Conservation (phyloP, 92 coral and sea anemone genomes). For the Montipora capitata region DNA sequence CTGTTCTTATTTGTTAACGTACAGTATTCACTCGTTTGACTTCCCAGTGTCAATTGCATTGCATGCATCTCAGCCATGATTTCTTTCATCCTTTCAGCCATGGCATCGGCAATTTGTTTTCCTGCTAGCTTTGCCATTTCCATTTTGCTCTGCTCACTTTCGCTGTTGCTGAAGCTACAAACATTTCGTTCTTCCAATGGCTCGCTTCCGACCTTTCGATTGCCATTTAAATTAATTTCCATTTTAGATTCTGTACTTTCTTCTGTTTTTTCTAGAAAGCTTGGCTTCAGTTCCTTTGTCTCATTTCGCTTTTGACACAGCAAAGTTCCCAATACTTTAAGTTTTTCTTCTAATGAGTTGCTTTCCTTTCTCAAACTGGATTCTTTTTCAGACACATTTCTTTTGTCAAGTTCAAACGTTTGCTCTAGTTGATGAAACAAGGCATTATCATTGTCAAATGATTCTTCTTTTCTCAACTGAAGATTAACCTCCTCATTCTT, state of each 20-base stretch:
- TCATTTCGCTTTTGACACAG: neutral
- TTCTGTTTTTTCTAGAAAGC: neutral
- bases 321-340: neutral
- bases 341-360: neutral
- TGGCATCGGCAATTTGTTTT: neutral
- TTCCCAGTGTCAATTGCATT: conserved; percentile 4
- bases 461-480: neutral
- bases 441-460: neutral
- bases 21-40: neutral
- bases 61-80: conserved; percentile 8
- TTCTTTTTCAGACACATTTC: conserved; percentile 4
- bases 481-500: neutral
- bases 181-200: neutral
- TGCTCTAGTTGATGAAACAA: neutral
- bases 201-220: neutral
- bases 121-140: conserved; percentile 16
- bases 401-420: neutral
- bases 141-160: neutral
- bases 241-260: neutral
- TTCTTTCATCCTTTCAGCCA: conserved; percentile 32
- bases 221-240: neutral
- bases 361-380: neutral
- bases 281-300: neutral
- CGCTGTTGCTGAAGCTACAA: neutral
- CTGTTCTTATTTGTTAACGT: neutral